Percentiles rank a stretch among this genome's conserved stretches.
Evolutionary conservation across 2,888 invertebrate genomes (phyloP).

Genomic region (Eupithecia subfuscata): DNA sequence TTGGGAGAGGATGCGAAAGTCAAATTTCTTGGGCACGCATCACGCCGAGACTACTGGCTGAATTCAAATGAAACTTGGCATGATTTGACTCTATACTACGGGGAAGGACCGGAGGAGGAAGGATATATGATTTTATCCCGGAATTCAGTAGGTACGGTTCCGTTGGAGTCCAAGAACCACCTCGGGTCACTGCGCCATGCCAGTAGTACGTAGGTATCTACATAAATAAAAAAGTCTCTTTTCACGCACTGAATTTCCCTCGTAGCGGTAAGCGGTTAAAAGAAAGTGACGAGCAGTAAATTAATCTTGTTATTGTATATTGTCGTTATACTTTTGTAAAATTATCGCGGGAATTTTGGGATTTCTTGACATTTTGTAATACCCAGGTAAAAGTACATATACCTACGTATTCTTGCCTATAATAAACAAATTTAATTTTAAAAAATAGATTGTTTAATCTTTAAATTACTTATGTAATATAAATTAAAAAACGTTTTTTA

Average conservation of each 20-base stretch:
- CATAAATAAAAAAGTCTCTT: background rate
- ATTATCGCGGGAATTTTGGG: background rate
- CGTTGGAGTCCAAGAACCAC: too few relatives aligned
- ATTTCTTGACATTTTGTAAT: background rate
- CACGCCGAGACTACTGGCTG: too few relatives aligned
- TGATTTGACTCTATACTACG: too few relatives aligned
- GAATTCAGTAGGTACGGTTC: too few relatives aligned
- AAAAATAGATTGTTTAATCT: too few relatives aligned
- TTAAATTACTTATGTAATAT: background rate
- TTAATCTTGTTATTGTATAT: background rate
- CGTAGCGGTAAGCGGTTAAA: background rate
- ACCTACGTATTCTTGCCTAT: background rate
- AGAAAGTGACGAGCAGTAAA: background rate
- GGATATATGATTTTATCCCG: too few relatives aligned
- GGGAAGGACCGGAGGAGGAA: too few relatives aligned
- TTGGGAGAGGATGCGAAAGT: too few relatives aligned
- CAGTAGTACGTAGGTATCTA: background rate
- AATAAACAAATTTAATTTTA: background rate
- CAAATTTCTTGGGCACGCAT: too few relatives aligned
- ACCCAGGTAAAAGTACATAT: background rate
- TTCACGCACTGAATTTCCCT: background rate
- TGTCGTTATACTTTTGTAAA: background rate
- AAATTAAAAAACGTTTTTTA: conserved; percentile 24
- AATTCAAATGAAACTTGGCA: too few relatives aligned
- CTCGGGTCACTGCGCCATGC: too few relatives aligned